Percentiles rank a stretch among this genome's conserved stretches.
Conservation (phyloP, 2,113 vertebrate species). For the Chaenogobius annularis region DNA sequence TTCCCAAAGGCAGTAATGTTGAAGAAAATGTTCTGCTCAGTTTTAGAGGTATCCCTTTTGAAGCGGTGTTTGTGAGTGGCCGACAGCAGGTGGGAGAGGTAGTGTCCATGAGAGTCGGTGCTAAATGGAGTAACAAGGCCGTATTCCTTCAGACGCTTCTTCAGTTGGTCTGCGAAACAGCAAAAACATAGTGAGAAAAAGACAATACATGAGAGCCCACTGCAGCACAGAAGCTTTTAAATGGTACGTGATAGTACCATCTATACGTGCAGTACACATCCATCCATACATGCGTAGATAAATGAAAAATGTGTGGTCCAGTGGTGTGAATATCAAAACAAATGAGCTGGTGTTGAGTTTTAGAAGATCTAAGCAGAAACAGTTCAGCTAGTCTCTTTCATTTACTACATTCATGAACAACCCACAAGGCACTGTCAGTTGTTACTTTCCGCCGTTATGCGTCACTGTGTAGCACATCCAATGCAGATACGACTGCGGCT, state of each 20-base stretch:
- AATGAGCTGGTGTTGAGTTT: no score
- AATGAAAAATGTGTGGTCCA: no score
- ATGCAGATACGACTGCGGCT: no score
- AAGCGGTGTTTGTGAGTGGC: conserved; percentile 84
- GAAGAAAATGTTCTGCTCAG: conserved; percentile 82
- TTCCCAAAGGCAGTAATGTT: conserved; percentile 91
- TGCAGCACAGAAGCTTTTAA: neutral
- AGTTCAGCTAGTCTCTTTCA: no score
- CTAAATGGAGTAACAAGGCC: conserved; percentile 89
- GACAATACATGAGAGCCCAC: neutral
- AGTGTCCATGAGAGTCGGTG: conserved; percentile 87
- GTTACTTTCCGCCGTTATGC: neutral
- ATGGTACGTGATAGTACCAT: neutral
- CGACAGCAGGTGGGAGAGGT: conserved; percentile 87
- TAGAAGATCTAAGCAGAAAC: no score
- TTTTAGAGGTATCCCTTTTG: conserved; percentile 68
- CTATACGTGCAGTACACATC: no score
- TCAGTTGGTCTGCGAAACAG: conserved; percentile 71
- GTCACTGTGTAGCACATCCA: no score
- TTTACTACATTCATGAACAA: neutral
- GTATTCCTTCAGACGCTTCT: conserved; percentile 79
- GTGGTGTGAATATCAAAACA: no score
- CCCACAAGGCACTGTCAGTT: neutral
- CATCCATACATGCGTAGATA: no score
- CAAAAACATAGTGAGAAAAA: neutral